Conservation (phyloP, 2,113 vertebrate genomes). For the Bubo scandiacus region DNA sequence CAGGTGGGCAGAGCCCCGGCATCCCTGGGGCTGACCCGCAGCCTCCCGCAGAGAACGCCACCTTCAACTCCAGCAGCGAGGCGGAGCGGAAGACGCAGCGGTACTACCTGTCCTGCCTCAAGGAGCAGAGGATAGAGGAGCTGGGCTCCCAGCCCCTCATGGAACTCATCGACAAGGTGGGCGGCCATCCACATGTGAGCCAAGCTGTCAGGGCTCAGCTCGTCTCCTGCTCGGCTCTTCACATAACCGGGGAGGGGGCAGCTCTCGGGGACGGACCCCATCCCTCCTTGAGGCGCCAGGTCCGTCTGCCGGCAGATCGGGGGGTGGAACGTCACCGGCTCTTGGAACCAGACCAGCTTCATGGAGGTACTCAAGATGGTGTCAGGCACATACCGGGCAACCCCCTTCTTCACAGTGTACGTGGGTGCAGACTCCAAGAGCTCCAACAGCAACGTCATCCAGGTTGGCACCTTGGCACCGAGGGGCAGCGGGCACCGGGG, state of each 20-base stretch:
- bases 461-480: slow-evolving; percentile 71
- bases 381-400: slow-evolving; percentile 89
- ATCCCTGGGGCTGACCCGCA: neutral
- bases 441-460: slow-evolving; percentile 96
- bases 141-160: slow-evolving; percentile 89
- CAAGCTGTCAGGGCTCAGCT: neutral
- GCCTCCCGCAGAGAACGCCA: slow-evolving; percentile 83
- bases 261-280: neutral
- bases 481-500: fast-evolving
- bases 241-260: fast-evolving
- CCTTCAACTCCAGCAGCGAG: slow-evolving; percentile 95
- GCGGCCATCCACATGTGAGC: neutral
- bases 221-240: fast-evolving
- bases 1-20: neutral
- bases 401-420: slow-evolving; percentile 91
- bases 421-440: slow-evolving; percentile 93
- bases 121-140: slow-evolving; percentile 89
- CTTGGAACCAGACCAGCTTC: slow-evolving; percentile 93
- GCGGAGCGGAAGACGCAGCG: slow-evolving; percentile 92
- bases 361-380: slow-evolving; percentile 93
- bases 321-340: slow-evolving; percentile 92
- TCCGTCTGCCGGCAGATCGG: slow-evolving; percentile 78
- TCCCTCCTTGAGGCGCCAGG: neutral
- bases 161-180: slow-evolving; percentile 92
- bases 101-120: slow-evolving; percentile 95